Evolutionary conservation across 2,113 vertebrate species (phyloP).

Genomic region (Macaca nemestrina): DNA sequence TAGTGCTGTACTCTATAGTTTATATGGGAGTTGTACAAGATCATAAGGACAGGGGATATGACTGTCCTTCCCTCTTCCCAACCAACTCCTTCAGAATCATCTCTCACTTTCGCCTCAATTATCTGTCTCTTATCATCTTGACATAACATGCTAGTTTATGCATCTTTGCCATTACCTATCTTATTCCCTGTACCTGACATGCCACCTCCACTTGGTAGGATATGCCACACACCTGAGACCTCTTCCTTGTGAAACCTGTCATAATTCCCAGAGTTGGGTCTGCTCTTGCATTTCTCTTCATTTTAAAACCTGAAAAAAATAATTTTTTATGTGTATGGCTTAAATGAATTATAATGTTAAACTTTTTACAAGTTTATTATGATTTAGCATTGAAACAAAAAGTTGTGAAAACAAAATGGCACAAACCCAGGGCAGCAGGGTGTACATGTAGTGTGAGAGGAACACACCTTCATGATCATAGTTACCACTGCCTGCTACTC

Average conservation of each 20-base stretch:
- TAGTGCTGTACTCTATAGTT: too few relatives aligned
- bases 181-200: background rate
- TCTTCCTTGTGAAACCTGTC: background rate
- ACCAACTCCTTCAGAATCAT: background rate
- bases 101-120: background rate
- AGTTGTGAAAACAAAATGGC: background rate
- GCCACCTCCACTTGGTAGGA: background rate
- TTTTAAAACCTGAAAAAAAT: slow-evolving; percentile 30
- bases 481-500: slow-evolving; percentile 24
- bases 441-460: background rate
- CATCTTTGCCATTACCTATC: background rate
- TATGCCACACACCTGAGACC: background rate
- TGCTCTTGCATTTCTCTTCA: background rate
- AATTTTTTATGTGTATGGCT: background rate
- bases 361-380: background rate
- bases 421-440: background rate
- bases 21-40: background rate
- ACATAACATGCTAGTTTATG: rapidly evolving
- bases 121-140: background rate
- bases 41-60: background rate
- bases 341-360: slow-evolving; percentile 36
- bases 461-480: slow-evolving; percentile 38
- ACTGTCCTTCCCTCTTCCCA: background rate
- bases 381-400: slow-evolving; percentile 40
- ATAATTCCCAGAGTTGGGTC: background rate